phyloP scores from a whole-genome alignment of 2,888 invertebrate species.

The Sphinx pinastri region DNA sequence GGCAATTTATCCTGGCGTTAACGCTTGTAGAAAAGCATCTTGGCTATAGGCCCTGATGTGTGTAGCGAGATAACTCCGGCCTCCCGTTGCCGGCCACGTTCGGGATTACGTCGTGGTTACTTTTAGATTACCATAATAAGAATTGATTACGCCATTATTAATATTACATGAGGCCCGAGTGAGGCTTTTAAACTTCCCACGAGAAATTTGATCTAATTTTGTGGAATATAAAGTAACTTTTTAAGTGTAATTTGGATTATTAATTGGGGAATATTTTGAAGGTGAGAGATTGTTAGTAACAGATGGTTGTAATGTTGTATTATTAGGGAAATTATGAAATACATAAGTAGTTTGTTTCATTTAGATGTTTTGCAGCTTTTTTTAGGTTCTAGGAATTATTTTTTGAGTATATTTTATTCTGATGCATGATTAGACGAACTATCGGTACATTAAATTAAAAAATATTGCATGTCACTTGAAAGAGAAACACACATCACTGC shows the following conservation, averaged over 20 bases:
- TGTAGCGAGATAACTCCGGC: neutral
- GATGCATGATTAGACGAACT: too few relatives aligned
- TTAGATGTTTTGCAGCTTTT: too few relatives aligned
- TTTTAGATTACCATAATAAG: constrained; percentile 24
- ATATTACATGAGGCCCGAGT: constrained; percentile 28
- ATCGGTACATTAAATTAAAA: too few relatives aligned
- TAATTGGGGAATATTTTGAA: constrained; percentile 8
- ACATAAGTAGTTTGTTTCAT: too few relatives aligned
- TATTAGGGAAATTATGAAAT: neutral
- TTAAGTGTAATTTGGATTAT: constrained; percentile 27
- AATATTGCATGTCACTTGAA: too few relatives aligned
- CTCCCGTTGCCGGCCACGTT: neutral
- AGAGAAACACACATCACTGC: too few relatives aligned
- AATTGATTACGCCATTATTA: constrained; percentile 35
- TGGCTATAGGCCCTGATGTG: neutral
- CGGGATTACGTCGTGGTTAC: neutral
- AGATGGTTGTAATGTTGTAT: neutral
- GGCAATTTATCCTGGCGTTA: too few relatives aligned
- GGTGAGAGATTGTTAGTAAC: neutral
- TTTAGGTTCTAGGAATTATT: neutral
- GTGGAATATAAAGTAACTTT: constrained; percentile 35
- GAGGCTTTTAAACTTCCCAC: neutral
- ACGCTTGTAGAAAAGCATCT: too few relatives aligned
- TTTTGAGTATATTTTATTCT: neutral
- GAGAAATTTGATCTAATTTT: constrained; percentile 27